Conservation (phyloP, 2,113 vertebrate genomes). For the Thunnus maccoyii region DNA sequence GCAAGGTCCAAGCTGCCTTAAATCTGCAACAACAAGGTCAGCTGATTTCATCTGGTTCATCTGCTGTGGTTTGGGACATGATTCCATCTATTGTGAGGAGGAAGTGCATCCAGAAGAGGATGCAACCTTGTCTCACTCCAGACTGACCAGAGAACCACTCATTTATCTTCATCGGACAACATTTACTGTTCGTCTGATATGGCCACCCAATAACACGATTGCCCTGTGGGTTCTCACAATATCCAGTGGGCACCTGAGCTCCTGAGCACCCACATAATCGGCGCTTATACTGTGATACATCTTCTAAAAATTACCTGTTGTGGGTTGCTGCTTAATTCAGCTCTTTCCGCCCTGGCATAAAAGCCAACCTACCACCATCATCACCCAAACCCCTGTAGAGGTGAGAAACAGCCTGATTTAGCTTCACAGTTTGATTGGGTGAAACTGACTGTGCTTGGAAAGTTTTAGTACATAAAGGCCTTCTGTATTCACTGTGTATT, state of each 20-base stretch:
- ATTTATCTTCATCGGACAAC: not conserved
- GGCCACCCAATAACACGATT: not conserved
- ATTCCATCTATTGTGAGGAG: not conserved
- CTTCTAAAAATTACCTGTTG: conserved; percentile 33
- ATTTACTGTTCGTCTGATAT: not conserved
- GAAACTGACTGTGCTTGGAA: not conserved
- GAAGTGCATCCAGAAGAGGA: not conserved
- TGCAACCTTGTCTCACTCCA: not conserved
- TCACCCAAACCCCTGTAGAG: not conserved
- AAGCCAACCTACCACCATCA: not conserved
- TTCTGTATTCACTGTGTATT: conserved; percentile 10
- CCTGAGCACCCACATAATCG: not conserved
- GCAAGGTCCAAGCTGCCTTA: not conserved
- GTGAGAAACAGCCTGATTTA: conserved; percentile 34
- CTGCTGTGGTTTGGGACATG: not conserved
- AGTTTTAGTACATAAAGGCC: conserved; percentile 23
- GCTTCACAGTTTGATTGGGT: conserved; percentile 33
- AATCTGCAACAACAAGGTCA: not conserved
- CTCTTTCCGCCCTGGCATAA: conserved; percentile 23
- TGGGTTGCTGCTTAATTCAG: conserved; percentile 38
- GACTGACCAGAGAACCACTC: not conserved
- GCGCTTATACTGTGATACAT: conserved; percentile 7
- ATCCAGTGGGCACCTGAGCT: not conserved
- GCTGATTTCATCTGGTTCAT: not conserved
- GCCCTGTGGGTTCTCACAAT: not conserved